These are phyloP conservation scores for Cryptotermes secundus DNA, from an alignment of 1,140 invertebrate species.

Conservation along the genomic window DNA sequence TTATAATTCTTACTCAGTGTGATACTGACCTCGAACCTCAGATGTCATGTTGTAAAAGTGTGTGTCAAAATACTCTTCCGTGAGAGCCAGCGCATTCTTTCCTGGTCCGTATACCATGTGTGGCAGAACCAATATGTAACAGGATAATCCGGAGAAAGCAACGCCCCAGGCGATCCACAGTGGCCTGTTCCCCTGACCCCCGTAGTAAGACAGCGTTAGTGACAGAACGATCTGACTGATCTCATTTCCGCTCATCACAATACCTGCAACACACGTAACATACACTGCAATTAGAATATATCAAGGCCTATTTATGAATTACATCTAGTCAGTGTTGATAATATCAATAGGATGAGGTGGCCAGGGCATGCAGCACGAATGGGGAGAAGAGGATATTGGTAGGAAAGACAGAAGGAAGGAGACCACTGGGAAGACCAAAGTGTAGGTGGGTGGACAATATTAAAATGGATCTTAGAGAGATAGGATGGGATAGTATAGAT, in stretches of 20 bases:
- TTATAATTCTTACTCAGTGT: neutral
- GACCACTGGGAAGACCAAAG: too few relatives aligned
- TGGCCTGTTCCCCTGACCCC: slow-evolving; percentile 33
- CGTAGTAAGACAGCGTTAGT: slow-evolving; percentile 33
- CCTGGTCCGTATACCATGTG: slow-evolving; percentile 52
- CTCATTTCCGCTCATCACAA: slow-evolving; percentile 62
- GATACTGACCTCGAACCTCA: neutral
- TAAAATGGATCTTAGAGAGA: too few relatives aligned
- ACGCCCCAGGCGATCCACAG: slow-evolving; percentile 35
- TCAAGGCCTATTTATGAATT: too few relatives aligned
- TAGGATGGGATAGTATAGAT: too few relatives aligned
- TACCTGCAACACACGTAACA: slow-evolving; percentile 50
- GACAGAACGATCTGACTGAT: slow-evolving; percentile 56
- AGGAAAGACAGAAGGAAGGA: too few relatives aligned
- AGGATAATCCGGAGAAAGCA: slow-evolving; percentile 25
- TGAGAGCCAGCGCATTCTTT: slow-evolving; percentile 41
- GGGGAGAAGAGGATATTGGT: too few relatives aligned
- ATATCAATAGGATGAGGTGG: too few relatives aligned
- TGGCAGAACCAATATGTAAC: slow-evolving; percentile 42
- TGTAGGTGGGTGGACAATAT: too few relatives aligned
- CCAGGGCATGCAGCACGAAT: too few relatives aligned
- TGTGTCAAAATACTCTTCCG: slow-evolving; percentile 37
- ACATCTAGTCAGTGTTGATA: too few relatives aligned
- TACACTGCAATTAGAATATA: too few relatives aligned
- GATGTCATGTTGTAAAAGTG: neutral